Base-by-base conservation (phyloP, 2,113 vertebrate species). In the Chascanopsetta lugubris region DNA sequence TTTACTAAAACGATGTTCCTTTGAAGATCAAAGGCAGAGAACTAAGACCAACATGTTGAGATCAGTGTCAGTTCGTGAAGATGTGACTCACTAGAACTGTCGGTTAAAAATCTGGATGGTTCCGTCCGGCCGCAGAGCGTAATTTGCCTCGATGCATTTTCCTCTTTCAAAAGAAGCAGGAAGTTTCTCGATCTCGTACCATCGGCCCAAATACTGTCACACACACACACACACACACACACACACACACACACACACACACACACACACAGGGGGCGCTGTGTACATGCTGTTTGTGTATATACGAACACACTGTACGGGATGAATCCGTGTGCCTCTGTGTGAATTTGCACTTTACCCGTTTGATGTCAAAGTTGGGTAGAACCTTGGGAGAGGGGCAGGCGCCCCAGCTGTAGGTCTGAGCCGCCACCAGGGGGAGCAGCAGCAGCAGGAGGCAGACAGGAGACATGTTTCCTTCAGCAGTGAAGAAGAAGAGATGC, bases 371-470 rank as follows among this genome's bases (percentile, higher is more conserved):
- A 0, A 98, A 97, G 69, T 87, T 75, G 61, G 94, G 92, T 83
- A 97, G 94, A 38, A 95, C 92, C 0, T 91, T 80, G 0, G 94
- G 94, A 1, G 72, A 72, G 0, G 93, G 94, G 69, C 96, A 98
- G 0, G 84, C 87, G 27, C 95, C 95, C 79, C 94, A 83, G 22
- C 88, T 93, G 36, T 92, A 94, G 0, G 89, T 92, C 77, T 97
- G 96, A 5, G 93, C 91, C 0, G 86, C 79, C 58, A 83, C 74
- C 61, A 88, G 67, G 21, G 88, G 82, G 11, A 89, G 48, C n/a
- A 87, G 36, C 64, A 90, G 29, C 0, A 90, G 11, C 29, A 87
- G 53, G 6, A 82, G 61, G 55, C n/a, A 58, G 8, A 61, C 3
- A 0, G 70, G n/a, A 2, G 60, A 57, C 84, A 83, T 87, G 0